Percentiles rank a stretch among this genome's conserved stretches.
phyloP scores from a whole-genome alignment of 2,888 invertebrate genomes.

The Parnassius orleans region DNA sequence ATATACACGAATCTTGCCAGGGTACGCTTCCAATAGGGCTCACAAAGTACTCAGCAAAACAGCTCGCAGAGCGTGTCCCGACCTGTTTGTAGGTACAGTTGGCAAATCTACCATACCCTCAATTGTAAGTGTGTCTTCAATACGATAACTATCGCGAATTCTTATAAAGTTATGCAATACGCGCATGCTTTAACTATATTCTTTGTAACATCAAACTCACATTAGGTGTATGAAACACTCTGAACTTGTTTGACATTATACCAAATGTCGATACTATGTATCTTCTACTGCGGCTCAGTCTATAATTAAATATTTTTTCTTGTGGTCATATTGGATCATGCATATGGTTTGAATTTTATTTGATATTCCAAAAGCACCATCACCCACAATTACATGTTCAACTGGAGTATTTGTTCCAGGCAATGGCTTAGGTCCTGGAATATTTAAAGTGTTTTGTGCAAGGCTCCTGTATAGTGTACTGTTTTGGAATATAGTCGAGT shows the following conservation, averaged over 20 bases:
- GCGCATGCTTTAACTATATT: constrained; percentile 36
- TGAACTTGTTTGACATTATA: background rate
- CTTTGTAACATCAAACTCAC: constrained; percentile 29
- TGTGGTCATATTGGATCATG: background rate
- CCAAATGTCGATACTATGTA: background rate
- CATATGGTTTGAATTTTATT: background rate
- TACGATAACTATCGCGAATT: too few species aligned
- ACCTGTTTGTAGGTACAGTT: constrained; percentile 33
- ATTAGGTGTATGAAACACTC: background rate
- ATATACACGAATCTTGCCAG: background rate
- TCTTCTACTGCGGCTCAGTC: background rate
- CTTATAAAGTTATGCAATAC: too few species aligned
- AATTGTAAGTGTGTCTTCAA: too few species aligned
- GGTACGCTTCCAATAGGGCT: background rate
- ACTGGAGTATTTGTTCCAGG: too few species aligned
- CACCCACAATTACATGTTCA: background rate
- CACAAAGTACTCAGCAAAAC: background rate
- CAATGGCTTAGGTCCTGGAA: too few species aligned
- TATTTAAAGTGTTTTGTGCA: too few species aligned
- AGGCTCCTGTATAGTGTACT: too few species aligned
- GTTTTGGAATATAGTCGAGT: too few species aligned
- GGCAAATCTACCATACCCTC: constrained; percentile 32
- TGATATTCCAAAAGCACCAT: background rate
- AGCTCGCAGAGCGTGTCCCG: background rate
- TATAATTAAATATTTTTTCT: background rate